Evolutionary conservation across 35 echinoderm and acorn worm species (phyloP), one percentile per base, ranked within the genome.

Genomic region (Ophiothrix spiculata): DNA sequence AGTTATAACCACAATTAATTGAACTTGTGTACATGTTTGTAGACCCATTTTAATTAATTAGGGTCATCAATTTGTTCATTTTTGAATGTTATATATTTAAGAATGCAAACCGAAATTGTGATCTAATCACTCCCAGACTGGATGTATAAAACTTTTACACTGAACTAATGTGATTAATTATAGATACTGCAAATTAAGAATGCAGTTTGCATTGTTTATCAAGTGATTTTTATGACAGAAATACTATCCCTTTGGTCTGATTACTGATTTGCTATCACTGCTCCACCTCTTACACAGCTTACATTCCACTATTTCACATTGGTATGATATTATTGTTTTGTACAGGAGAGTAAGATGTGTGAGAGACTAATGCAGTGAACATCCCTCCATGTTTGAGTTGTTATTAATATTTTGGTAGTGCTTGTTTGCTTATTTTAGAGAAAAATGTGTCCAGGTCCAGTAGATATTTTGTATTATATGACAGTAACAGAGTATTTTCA

Each of bases 291-390:
- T 69, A 69, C 60, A 69, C 60, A 69, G 60, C 60, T 69, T 69
- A n/a, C 60, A 69, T 69, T 69, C 60, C 60, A n/a, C 25, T 2
- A 69, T 69, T 15, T 69, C 3, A 25, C 60, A 69, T 69, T 10
- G 60, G 60, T n/a, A 69, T n/a, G n/a, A n/a, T 69, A 12, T 69
- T 15, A 69, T 15, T 15, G 8, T 69, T 69, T 69, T 25, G 29
- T 69, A 69, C 60, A 49, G 60, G 60, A 69, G 60, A 69, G 60
- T 69, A 69, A 69, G 60, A n/a, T 69, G 60, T 69, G 60, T 69
- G 60, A 69, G 60, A 69, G 60, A 69, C 25, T 15, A 69, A 54
- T 6, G 60, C 60, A 69, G 60, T 69, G 29, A 69, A 15, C 29
- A 25, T 69, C 60, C 60, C 4, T 69, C 60, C 23, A 25, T 69